Evolutionary conservation across 92 coral and sea anemone species (phyloP).

Genomic region (Heteractis magnifica): DNA sequence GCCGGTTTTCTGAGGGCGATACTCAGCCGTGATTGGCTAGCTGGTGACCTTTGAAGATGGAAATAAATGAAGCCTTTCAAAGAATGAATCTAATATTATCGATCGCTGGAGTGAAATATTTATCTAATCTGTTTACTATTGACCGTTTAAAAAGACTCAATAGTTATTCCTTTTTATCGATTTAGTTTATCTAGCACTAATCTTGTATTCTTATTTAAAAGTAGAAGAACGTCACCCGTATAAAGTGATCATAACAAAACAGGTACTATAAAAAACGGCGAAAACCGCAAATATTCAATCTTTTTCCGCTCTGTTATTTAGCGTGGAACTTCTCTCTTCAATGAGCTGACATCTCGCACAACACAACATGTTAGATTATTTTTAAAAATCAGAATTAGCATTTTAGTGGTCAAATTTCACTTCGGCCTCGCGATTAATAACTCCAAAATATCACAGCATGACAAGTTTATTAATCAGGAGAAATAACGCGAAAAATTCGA

Average conservation of each 20-base stretch:
- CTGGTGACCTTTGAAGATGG: constrained; percentile 37
- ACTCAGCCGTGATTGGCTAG: constrained; percentile 16
- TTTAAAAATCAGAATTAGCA: background rate
- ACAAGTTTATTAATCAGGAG: no score
- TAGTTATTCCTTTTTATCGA: background rate
- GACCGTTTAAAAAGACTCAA: background rate
- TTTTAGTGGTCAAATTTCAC: no score
- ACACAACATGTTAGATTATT: background rate
- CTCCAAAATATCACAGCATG: background rate
- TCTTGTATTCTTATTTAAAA: background rate
- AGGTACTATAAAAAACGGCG: constrained; percentile 27
- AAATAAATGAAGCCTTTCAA: constrained; percentile 5
- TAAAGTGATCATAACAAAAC: constrained; percentile 13
- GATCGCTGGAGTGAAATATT: constrained; percentile 5
- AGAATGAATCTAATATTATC: background rate
- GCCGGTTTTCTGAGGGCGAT: constrained; percentile 1
- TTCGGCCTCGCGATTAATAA: background rate
- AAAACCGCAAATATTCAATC: constrained; percentile 30
- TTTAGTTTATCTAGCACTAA: background rate
- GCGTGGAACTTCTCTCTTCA: background rate
- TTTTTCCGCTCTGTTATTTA: background rate
- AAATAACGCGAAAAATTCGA: no score
- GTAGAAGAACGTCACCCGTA: background rate
- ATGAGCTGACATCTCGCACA: background rate
- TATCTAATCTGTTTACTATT: constrained; percentile 18